Percentiles rank a stretch among this genome's conserved stretches.
These are phyloP conservation scores for Tamandua tetradactyla DNA, from an alignment of 2,797 vertebrate genomes.

Conservation along the genomic window DNA sequence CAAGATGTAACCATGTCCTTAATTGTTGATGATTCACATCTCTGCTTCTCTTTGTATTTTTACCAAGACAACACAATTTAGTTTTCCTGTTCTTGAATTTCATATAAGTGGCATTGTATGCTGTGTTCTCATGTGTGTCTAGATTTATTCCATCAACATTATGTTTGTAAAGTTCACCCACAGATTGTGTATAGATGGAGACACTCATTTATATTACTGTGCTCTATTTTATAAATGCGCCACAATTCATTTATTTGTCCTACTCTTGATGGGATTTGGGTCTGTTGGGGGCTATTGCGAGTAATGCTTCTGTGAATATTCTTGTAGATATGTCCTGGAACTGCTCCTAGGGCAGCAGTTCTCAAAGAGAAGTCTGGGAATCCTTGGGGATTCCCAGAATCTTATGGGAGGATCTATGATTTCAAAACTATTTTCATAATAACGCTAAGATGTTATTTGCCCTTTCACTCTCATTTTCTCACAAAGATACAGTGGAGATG, in stretches of 20 bases:
- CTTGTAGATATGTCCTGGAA: neutral
- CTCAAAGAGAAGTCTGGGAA: neutral
- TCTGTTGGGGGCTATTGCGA: neutral
- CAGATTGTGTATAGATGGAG: neutral
- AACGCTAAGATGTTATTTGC: neutral
- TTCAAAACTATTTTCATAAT: neutral
- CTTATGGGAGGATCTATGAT: neutral
- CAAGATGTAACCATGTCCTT: neutral
- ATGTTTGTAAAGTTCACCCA: neutral
- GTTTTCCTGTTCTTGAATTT: conserved; percentile 28
- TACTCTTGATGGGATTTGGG: neutral
- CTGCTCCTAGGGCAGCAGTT: neutral
- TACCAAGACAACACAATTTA: neutral
- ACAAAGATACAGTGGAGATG: neutral
- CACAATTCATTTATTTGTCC: neutral
- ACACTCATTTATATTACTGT: neutral
- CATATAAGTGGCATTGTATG: neutral
- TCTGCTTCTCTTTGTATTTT: neutral
- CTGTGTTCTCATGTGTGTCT: neutral
- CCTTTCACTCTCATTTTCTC: neutral
- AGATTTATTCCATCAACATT: neutral
- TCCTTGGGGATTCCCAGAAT: neutral
- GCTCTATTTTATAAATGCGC: neutral
- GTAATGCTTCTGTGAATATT: neutral
- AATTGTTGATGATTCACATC: neutral